Base-by-base conservation (phyloP, 2,888 invertebrate genomes). In the Tromatobia lineatoria region DNA sequence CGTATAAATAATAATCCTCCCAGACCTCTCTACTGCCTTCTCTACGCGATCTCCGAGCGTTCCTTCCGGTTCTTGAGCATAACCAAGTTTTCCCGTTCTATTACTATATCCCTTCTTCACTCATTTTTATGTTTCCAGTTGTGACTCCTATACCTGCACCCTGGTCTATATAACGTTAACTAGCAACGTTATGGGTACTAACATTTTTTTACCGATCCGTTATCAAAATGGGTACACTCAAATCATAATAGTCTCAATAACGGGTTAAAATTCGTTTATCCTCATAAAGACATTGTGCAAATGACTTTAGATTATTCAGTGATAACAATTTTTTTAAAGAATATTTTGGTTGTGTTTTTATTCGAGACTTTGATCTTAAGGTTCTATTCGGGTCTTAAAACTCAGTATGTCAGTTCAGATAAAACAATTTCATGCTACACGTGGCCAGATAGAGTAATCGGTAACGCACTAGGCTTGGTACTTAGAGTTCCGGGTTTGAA, bases 1-100 rank as follows among this genome's bases (percentile, higher is more conserved):
- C 74, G 66, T 84, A 85, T 85, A 85, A 87, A 86, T 86, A 85
- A 81, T 86, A 87, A 84, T 84, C 84, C 78, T 66, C 74, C 75
- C 66, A 52, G 66, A 67, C 57, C 67, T 64, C 64, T 42, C 42
- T n/a, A 7, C 29, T 45, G 45, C 20, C 47, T 34, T 34, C 23
- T 7, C 71, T 20, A 38, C 38, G 20, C 73, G 73, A 73, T 67
- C 66, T 73, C 80, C 13, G 45, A 34, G 42, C 73, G 57, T 73
- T 80, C 67, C 80, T 80, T 80, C 80, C 80, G 73, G 80, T 64
- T 80, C 66, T 71, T 73, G 73, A 80, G 66, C 64, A 25, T 59
- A 52, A 45, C 67, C 57, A 45, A 80, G 64, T 54, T 80, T 80
- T 15, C 18, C 23, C 54, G 18, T 73, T 73, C 64, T 18, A 64